These are phyloP conservation scores for Pseudomyrmex gracilis DNA, from an alignment of 1,140 invertebrate species.

Conservation along the genomic window DNA sequence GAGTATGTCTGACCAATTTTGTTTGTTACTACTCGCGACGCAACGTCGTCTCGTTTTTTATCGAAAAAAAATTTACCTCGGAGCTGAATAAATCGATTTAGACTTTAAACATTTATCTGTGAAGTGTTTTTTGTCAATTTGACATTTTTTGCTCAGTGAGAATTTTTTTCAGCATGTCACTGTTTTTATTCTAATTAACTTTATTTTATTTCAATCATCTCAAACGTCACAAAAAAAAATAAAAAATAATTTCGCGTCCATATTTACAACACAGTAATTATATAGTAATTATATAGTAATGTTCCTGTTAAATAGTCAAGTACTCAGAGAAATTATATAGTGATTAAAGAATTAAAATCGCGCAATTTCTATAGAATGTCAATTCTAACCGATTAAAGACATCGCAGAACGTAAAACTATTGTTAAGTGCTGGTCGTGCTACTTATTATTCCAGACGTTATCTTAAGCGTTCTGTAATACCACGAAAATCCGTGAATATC, in stretches of 20 bases:
- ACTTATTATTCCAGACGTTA: constrained; percentile 38
- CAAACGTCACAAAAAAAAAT: too few relatives aligned
- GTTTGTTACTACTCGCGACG: constrained; percentile 27
- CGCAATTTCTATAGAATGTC: not conserved
- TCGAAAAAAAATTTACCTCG: constrained; percentile 26
- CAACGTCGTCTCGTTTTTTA: too few relatives aligned
- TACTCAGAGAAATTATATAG: not conserved
- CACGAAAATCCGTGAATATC: constrained; percentile 53
- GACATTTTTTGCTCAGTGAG: not conserved
- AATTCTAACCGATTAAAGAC: not conserved
- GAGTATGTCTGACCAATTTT: constrained; percentile 41
- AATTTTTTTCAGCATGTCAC: not conserved
- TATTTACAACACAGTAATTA: too few relatives aligned
- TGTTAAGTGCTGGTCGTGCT: not conserved
- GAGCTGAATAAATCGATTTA: not conserved
- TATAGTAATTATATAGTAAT: too few relatives aligned
- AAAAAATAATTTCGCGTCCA: not conserved
- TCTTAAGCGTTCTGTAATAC: constrained; percentile 37
- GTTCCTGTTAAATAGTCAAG: not conserved
- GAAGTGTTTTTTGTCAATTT: constrained; percentile 1
- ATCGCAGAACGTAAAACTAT: not conserved
- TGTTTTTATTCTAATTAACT: not conserved
- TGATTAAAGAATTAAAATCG: not conserved
- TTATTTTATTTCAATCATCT: too few relatives aligned
- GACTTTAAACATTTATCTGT: not conserved